These are phyloP conservation scores for Catonia carolina DNA, from an alignment of 2,888 invertebrate genomes.

Conservation along the genomic window DNA sequence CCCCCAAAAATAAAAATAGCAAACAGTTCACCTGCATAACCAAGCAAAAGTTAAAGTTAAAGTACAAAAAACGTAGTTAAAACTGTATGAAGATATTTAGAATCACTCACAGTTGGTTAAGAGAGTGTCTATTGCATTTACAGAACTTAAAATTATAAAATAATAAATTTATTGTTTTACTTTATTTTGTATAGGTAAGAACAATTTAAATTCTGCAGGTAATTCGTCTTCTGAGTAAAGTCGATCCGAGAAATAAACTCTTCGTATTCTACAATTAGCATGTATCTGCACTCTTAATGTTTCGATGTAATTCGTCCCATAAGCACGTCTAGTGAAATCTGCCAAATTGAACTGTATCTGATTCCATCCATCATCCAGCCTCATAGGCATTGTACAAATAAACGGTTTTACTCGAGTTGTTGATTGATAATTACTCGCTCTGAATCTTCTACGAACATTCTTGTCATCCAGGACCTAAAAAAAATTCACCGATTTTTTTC, in stretches of 20 bases:
- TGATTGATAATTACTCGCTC: conserved; percentile 83
- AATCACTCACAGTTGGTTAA: too few relatives aligned
- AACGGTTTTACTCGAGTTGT: conserved; percentile 91
- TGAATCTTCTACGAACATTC: conserved; percentile 67
- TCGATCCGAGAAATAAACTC: conserved; percentile 80
- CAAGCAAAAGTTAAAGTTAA: too few relatives aligned
- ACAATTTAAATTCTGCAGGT: conserved; percentile 92
- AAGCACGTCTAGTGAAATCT: conserved; percentile 79
- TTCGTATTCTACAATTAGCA: conserved; percentile 88
- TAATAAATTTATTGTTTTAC: conserved; percentile 1
- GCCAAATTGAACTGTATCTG: conserved; percentile 92
- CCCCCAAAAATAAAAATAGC: too few relatives aligned
- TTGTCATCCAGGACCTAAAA: conserved; percentile 87
- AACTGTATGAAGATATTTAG: too few relatives aligned
- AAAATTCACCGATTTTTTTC: conserved; percentile 49
- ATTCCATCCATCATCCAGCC: conserved; percentile 92
- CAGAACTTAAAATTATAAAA: too few relatives aligned
- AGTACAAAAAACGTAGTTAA: too few relatives aligned
- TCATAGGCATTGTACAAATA: conserved; percentile 95
- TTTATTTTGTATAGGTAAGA: conserved; percentile 45
- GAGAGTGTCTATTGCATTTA: too few relatives aligned
- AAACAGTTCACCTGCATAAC: too few relatives aligned
- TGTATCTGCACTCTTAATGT: conserved; percentile 80
- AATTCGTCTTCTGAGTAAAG: conserved; percentile 91
- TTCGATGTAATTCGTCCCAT: conserved; percentile 68